Base-by-base conservation (phyloP, 2,888 invertebrate species). In the Dichetophora obliterata region DNA sequence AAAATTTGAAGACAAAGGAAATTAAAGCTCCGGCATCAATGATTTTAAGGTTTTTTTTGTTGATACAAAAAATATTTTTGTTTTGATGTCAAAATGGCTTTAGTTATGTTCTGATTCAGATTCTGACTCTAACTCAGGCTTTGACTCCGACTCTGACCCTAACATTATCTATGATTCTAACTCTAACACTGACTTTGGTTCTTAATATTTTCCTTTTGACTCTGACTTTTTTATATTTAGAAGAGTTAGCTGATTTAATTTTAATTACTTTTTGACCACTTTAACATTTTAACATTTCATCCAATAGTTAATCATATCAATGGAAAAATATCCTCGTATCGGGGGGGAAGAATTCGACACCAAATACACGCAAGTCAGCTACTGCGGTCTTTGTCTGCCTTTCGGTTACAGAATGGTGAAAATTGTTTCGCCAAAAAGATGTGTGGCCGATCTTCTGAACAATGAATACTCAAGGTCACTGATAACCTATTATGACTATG, bases 341-440 rank as follows among this genome's bases (percentile, higher is more conserved):
- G 61, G 6, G 52, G 61, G 6, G 52, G 31, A 65, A 22, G 14
- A 50, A 3, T 57, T 82, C 50, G 81, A 82, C 24, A 31, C 77
- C n/a, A 85, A 84, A 71, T 87, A 80, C 66, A 34, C 80, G 0
- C 50, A 79, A 34, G 81, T 84, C 0, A 66, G 34, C 2, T 71
- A 78, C 8, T 87, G 81, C 43, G 82, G 81, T 57, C 81, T 81
- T 0, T 78, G 81, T 19, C 72, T 86, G 24, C 87, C 86, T 0
- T 59, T 82, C 78, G 70, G 77, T 0, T 81, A 83, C 69, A 78
- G 75, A 37, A 75, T 86, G 6, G 19, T 81, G 0, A 86, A 86
- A 72, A 61, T 85, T 1, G 80, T 78, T 4, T 48, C 75, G 1
- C 86, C 86, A 11, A 87, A 84, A 75, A 82, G 83, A 4, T 83